Evolutionary conservation across 2,113 vertebrate genomes (phyloP).

Genomic region (Tringa solitaria): DNA sequence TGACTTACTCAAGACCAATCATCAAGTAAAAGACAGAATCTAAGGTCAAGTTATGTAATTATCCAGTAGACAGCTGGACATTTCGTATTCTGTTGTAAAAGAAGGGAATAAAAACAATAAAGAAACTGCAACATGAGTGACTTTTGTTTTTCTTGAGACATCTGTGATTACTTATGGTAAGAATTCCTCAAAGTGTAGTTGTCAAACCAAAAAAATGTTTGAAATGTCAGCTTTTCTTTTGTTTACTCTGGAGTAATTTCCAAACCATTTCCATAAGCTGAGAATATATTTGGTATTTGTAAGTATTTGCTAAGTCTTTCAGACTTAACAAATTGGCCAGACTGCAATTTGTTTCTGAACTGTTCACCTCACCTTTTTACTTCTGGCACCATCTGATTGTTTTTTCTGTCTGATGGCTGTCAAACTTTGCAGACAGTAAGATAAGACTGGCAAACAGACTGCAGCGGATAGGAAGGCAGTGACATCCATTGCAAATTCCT

Average conservation of each 20-base stretch:
- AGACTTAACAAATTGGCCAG: neutral
- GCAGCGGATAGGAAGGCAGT: neutral
- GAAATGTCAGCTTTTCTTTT: constrained; percentile 1
- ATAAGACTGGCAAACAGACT: constrained; percentile 10
- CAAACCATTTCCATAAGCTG: neutral
- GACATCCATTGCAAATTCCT: neutral
- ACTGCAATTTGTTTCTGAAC: constrained; percentile 35
- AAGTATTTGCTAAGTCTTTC: neutral
- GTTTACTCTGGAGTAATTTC: neutral
- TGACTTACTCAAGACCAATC: neutral
- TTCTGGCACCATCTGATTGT: neutral
- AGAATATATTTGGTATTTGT: neutral
- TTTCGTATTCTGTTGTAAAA: neutral
- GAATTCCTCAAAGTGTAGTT: neutral
- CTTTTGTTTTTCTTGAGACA: constrained; percentile 21
- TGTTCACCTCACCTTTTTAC: constrained; percentile 15
- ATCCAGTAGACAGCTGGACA: neutral
- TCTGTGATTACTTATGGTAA: constrained; percentile 32
- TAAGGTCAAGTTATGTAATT: neutral
- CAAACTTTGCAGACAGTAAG: neutral
- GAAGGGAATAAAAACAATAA: neutral
- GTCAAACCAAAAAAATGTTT: constrained; percentile 25
- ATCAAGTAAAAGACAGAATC: neutral
- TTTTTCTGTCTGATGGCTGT: constrained; percentile 8
- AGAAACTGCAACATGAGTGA: neutral